These are phyloP conservation scores for Adineta ricciae DNA, from an alignment of 2,888 invertebrate genomes.

Conservation along the genomic window DNA sequence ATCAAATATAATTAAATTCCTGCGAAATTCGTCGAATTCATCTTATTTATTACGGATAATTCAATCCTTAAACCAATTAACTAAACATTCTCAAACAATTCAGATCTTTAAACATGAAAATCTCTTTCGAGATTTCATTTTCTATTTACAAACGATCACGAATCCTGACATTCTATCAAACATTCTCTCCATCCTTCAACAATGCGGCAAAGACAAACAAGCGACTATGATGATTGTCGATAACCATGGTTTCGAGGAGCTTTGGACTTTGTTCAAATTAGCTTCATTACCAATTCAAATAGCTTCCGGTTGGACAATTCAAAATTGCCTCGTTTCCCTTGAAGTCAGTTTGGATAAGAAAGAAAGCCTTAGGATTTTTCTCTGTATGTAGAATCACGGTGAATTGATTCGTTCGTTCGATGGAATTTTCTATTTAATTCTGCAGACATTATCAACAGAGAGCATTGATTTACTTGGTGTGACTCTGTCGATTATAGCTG, in stretches of 20 bases:
- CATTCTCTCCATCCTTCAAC: not conserved
- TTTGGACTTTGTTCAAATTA: constrained; percentile 17
- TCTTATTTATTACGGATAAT: not conserved
- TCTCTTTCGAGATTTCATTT: not conserved
- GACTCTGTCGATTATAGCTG: not conserved
- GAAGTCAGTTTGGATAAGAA: not conserved
- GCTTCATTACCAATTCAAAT: not conserved
- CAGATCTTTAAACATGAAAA: not conserved
- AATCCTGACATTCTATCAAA: not conserved
- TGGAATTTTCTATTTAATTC: constrained; percentile 15
- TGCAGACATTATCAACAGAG: not conserved
- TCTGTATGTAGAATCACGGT: not conserved
- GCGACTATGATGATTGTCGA: not conserved
- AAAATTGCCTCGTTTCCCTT: not conserved
- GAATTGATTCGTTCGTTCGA: constrained; percentile 18
- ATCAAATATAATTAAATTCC: not conserved
- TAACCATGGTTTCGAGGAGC: not conserved
- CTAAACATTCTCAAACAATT: not conserved
- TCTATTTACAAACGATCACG: not conserved
- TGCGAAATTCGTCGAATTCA: not conserved
- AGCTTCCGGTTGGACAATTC: not conserved
- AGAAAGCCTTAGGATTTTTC: not conserved
- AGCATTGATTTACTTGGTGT: not conserved
- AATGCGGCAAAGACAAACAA: not conserved
- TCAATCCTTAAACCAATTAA: not conserved